These are phyloP conservation scores for Dryobota labecula DNA, from an alignment of 2,888 invertebrate species.

Conservation along the genomic window DNA sequence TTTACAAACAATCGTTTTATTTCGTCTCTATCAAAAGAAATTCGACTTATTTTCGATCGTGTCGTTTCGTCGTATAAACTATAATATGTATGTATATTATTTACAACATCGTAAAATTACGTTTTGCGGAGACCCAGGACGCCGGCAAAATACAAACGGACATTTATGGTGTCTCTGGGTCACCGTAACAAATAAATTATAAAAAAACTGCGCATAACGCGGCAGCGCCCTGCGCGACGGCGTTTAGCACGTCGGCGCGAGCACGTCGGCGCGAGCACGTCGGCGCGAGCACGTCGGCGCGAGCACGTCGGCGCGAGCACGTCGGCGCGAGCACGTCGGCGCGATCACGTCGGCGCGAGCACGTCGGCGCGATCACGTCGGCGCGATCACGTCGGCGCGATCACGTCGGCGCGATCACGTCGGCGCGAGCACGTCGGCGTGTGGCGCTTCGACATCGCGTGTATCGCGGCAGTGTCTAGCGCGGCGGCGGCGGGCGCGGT, in stretches of 20 bases:
- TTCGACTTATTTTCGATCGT: slow-evolving; percentile 85
- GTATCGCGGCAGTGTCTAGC: slow-evolving; percentile 88
- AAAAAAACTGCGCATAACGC: slow-evolving; percentile 47
- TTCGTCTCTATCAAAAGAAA: slow-evolving; percentile 90
- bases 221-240: slow-evolving; percentile 62
- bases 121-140: slow-evolving; percentile 62
- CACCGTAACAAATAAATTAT: slow-evolving; percentile 67
- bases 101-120: slow-evolving; percentile 76
- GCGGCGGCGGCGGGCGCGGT: slow-evolving; percentile 91
- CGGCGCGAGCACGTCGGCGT: slow-evolving; percentile 64
- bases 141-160: slow-evolving; percentile 67
- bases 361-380: slow-evolving; percentile 40
- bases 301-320: slow-evolving; percentile 52
- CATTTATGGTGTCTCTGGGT: slow-evolving; percentile 59
- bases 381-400: slow-evolving; percentile 81
- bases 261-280: slow-evolving; percentile 45
- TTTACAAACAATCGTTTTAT: slow-evolving; percentile 85
- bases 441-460: slow-evolving; percentile 76
- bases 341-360: slow-evolving; percentile 80
- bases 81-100: slow-evolving; percentile 83
- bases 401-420: slow-evolving; percentile 47
- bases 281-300: slow-evolving; percentile 64
- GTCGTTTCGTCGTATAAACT: slow-evolving; percentile 86
- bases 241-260: slow-evolving; percentile 83
- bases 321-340: slow-evolving; percentile 53